Conservation (phyloP, 2,113 vertebrate genomes). For the Bettongia penicillata region DNA sequence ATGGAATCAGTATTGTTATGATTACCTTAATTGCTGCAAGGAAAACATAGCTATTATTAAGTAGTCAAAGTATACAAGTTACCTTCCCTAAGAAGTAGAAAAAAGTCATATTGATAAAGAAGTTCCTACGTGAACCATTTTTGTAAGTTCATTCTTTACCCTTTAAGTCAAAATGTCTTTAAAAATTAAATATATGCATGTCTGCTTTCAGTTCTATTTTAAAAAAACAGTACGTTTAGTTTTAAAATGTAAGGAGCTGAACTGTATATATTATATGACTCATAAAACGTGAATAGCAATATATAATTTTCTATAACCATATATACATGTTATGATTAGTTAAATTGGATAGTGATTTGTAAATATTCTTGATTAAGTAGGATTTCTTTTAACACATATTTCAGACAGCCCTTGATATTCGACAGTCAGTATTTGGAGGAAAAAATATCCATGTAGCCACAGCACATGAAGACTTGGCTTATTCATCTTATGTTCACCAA, state of each 20-base stretch:
- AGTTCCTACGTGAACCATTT: background rate
- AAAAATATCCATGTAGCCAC: slow-evolving; percentile 99
- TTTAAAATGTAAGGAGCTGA: slow-evolving; percentile 19
- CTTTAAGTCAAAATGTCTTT: slow-evolving; percentile 18
- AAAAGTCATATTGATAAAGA: background rate
- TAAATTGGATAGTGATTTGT: slow-evolving; percentile 36
- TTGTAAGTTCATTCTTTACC: background rate
- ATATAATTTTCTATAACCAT: background rate
- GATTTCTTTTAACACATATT: slow-evolving; percentile 43
- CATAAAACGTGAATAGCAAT: background rate
- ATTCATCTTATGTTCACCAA: slow-evolving; percentile 98
- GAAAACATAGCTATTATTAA: background rate
- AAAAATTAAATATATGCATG: background rate
- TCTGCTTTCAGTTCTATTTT: slow-evolving; percentile 6
- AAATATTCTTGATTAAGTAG: slow-evolving; percentile 19
- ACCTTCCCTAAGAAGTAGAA: background rate
- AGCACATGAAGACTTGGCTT: slow-evolving; percentile 97
- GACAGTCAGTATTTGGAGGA: slow-evolving; percentile 98
- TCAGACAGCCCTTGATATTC: slow-evolving; percentile 97
- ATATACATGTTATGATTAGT: slow-evolving; percentile 26
- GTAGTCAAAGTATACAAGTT: background rate
- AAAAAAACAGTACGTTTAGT: background rate
- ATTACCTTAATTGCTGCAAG: background rate
- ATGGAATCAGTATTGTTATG: background rate
- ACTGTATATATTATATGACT: background rate